Base-by-base conservation (phyloP, 2,888 invertebrate species). In the Megalurothrips usitatus region DNA sequence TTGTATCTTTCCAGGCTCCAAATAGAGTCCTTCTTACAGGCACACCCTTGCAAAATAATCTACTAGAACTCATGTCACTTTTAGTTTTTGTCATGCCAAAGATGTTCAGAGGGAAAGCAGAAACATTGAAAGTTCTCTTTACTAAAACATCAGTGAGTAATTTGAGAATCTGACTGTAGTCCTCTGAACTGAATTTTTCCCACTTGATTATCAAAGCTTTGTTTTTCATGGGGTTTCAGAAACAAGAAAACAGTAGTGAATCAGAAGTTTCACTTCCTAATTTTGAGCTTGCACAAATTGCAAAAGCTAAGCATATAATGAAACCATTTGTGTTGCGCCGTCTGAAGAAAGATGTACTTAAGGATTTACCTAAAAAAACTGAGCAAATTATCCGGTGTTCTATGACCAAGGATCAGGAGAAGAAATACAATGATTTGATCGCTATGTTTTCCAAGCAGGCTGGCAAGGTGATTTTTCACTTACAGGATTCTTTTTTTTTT, bases 11-110 rank as follows among this genome's bases (percentile, higher is more conserved):
- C n/a, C 87, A 94, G 93, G 95, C 97, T 0, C 91, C 93, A 85
- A 92, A 94, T 87, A 91, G 98, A 52, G 91, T 98, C 58, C 89
- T 99, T 17, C 88, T 99, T 34, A 99, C 98, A 0, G 99, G 98
- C 3, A 99, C 98, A 0, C 98, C 98, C 0, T 89, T 99, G 6
- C 98, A 99, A 88, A 99, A 99, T 88, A 98, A 98, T 87, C 89
- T 99, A 58, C 87, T 98, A 79, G 98, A 99, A 87, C 89, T 99
- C 83, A 98, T 99, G 94, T 98, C 98, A 0, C 88, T 99, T 63
- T 89, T 99, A 28, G 95, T 96, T 85, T 99, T 99, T 87, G 96
- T 98, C 47, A 97, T 98, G 97, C 98, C 98, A 0, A 93, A 96
- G 84, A 93, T 98, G 89, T 98, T 98, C 89, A 92, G 93, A 79